These are phyloP conservation scores for Tamandua tetradactyla DNA, from an alignment of 2,797 vertebrate genomes.

Conservation along the genomic window DNA sequence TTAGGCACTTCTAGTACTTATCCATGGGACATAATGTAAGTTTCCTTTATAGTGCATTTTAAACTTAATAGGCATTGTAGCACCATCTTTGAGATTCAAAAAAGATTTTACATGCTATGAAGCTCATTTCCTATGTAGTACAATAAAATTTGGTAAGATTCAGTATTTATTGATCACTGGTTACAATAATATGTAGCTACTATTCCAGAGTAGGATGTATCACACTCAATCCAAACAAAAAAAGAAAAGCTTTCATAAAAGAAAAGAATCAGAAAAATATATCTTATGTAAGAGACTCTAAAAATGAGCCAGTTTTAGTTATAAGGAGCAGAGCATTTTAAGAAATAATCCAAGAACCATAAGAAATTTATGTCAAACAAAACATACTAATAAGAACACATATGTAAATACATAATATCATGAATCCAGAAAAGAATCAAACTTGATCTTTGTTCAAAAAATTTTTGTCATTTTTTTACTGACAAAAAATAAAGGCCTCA, in stretches of 20 bases:
- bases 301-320: not conserved
- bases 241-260: not conserved
- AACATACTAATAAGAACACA: not conserved
- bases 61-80: not conserved
- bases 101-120: not conserved
- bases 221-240: conserved; percentile 43
- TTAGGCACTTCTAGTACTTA: not conserved
- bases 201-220: not conserved
- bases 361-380: not conserved
- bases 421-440: not conserved
- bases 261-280: not conserved
- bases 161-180: conserved; percentile 6
- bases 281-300: not conserved
- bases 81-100: not conserved
- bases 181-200: conserved; percentile 8
- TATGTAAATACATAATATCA: not conserved
- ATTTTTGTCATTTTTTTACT: not conserved
- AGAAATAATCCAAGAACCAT: not conserved
- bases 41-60: not conserved
- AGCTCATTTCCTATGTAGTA: conserved; percentile 1
- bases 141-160: not conserved
- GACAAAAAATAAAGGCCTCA: not conserved
- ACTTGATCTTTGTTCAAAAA: not conserved
- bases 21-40: not conserved
- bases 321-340: not conserved